phyloP scores from a whole-genome alignment of 2,113 vertebrate genomes.

The Picathartes gymnocephalus region DNA sequence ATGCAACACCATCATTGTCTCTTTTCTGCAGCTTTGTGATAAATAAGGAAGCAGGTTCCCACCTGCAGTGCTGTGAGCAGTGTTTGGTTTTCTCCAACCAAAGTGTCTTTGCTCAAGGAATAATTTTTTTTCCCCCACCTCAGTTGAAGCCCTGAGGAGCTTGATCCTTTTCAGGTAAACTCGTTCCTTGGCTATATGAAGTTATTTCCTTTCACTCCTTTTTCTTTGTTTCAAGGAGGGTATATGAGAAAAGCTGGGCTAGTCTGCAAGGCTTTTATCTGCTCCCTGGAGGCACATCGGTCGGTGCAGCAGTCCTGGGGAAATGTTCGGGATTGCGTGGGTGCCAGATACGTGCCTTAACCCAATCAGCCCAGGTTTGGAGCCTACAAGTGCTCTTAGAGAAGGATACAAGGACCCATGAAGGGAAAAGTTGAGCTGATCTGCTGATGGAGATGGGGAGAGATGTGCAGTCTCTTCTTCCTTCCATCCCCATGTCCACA shows the following conservation, averaged over 20 bases:
- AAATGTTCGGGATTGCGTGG: not conserved
- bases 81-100: not conserved
- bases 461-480: not conserved
- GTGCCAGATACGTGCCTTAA: not conserved
- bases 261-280: constrained; percentile 5
- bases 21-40: not conserved
- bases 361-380: not conserved
- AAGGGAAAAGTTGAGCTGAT: not conserved
- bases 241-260: not conserved
- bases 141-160: not conserved
- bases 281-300: not conserved
- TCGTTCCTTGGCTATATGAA: not conserved
- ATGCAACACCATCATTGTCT: not conserved
- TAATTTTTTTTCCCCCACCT: not conserved
- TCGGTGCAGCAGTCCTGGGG: not conserved
- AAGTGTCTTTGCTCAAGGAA: constrained; percentile 4
- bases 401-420: not conserved
- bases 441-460: not conserved
- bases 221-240: not conserved
- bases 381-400: not conserved
- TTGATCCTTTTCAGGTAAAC: not conserved
- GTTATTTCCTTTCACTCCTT: not conserved
- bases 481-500: not conserved
- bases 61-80: constrained; percentile 24
- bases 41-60: constrained; percentile 11